Percentiles rank a stretch among this genome's conserved stretches.
Evolutionary conservation across 2,888 invertebrate genomes (phyloP).

Genomic region (Drosophila algonquin): DNA sequence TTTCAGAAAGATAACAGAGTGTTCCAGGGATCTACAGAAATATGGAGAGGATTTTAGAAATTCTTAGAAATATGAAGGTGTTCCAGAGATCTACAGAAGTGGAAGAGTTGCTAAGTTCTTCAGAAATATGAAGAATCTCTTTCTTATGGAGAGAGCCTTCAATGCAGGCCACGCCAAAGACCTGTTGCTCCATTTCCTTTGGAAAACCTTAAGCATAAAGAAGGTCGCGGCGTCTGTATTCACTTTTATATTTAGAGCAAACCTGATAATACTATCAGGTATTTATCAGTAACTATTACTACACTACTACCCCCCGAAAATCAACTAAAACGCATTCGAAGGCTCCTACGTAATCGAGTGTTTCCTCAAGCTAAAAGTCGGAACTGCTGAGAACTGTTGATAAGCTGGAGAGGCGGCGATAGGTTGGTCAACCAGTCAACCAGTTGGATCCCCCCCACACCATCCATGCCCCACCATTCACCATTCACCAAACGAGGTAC

Average conservation of each 20-base stretch:
- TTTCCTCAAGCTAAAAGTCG: neutral
- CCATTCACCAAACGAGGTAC: neutral
- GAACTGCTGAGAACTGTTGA: neutral
- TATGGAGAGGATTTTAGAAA: no score
- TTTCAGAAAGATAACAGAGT: neutral
- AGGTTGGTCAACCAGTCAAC: neutral
- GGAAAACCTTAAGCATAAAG: neutral
- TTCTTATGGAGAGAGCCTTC: no score
- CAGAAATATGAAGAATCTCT: no score
- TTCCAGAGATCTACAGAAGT: neutral
- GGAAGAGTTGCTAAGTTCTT: no score
- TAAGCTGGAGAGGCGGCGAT: neutral
- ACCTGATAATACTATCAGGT: neutral
- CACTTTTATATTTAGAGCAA: neutral
- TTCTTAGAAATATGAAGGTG: no score
- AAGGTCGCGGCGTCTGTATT: neutral
- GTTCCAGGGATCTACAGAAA: neutral
- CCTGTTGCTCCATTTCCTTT: neutral
- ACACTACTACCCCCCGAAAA: neutral
- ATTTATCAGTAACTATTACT: neutral
- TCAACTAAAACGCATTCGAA: neutral
- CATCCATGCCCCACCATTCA: no score
- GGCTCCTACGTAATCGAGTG: neutral
- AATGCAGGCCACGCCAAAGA: no score
- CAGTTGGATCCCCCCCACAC: neutral